Percentiles rank a stretch among this genome's conserved stretches.
Evolutionary conservation across 2,113 vertebrate species (phyloP).

Genomic region (Speoplatyrhinus poulsoni): DNA sequence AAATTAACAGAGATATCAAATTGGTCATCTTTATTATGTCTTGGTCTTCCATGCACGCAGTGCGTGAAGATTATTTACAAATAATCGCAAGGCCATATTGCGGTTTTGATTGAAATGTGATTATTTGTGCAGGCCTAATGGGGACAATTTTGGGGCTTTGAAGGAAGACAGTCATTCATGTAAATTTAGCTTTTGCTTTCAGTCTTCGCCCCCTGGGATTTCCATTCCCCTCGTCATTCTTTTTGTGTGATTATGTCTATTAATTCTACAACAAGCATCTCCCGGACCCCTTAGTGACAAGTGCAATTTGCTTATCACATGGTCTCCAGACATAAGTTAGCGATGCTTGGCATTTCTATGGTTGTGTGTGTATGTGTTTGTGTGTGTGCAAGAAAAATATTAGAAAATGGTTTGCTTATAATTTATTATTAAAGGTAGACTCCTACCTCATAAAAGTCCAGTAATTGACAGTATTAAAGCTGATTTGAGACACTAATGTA

Average conservation of each 20-base stretch:
- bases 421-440: too few species aligned
- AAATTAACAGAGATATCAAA: too few species aligned
- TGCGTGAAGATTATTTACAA: too few species aligned
- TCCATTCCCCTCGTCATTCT: constrained; percentile 44
- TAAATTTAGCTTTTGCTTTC: constrained; percentile 57
- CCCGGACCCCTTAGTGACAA: constrained; percentile 61
- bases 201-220: constrained; percentile 35
- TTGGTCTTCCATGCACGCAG: too few species aligned
- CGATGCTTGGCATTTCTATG: constrained; percentile 19
- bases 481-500: too few species aligned
- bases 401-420: too few species aligned
- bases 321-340: constrained; percentile 58
- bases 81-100: too few species aligned
- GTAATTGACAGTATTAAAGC: too few species aligned
- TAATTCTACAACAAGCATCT: constrained; percentile 59
- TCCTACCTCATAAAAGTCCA: too few species aligned
- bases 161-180: constrained; percentile 56
- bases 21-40: too few species aligned
- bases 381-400: background rate
- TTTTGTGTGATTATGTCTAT: constrained; percentile 60
- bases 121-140: constrained; percentile 9
- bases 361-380: constrained; percentile 5
- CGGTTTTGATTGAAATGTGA: too few species aligned
- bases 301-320: constrained; percentile 68
- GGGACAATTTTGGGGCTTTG: constrained; percentile 34